Base-by-base conservation (phyloP, 2,888 invertebrate genomes). In the Tineola bisselliella region DNA sequence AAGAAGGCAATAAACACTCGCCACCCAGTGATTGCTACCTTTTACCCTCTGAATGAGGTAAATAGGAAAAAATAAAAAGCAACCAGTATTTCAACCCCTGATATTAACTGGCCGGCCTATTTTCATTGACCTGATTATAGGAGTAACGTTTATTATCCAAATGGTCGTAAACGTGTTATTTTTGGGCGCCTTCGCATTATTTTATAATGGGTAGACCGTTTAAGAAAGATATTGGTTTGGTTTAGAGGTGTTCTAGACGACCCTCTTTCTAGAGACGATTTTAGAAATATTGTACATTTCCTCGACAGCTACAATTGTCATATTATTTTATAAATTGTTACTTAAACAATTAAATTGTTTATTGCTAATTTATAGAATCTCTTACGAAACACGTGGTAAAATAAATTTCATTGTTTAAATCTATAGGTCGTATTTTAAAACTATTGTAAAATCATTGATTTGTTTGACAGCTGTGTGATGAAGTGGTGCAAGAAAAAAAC, bases 21-120 rank as follows among this genome's bases (percentile, higher is more conserved):
- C 65, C 66, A 65, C 66, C 65, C 65, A 63, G 62, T 63, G 43
- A 61, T 38, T 38, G 44, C 19, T 59, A 72, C 70, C 70, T 70
- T 70, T 70, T 68, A 64, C 58, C 33, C 58, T n/a, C 11, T 15
- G n/a, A 58, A 58, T 58, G 31, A n/a, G 31, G 30, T 58, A 33
- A 58, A 58, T n/a, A 58, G 54, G 54, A 13, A 33, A 58, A 58
- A 58, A 58, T 19, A 58, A 58, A 58, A 58, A 58, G n/a, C 13
- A 31, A n/a, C 33, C 8, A 19, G 33, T 58, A 19, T 58, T 33
- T 33, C 58, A 15, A 58, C 58, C 58, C 58, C 33, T 58, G n/a
- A 33, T 58, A 58, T 58, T 58, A 58, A 33, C 33, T 6, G 58
- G 13, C 58, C 58, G 58, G 13, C 58, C 58, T 33, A 58, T 58